Conservation (phyloP, 2,797 vertebrate genomes). For the Molossus molossus region DNA sequence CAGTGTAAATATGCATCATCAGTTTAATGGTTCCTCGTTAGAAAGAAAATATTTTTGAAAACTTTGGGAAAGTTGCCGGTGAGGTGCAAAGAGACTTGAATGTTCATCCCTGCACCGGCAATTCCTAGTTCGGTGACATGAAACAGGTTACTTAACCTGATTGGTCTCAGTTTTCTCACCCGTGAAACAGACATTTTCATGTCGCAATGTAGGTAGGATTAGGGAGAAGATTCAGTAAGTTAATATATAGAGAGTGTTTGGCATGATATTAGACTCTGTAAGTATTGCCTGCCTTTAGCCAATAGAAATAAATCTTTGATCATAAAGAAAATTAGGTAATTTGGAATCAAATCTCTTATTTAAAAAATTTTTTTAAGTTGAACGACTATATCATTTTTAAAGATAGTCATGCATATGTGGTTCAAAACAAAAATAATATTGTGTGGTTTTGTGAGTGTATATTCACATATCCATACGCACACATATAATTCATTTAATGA, state of each 20-base stretch:
- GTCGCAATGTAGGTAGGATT: background rate
- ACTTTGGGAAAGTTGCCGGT: background rate
- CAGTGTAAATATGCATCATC: background rate
- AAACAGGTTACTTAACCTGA: background rate
- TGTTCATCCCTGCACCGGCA: background rate
- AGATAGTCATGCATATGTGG: background rate
- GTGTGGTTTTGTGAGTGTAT: background rate
- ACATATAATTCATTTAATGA: conserved; percentile 56
- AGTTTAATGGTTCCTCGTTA: conserved; percentile 66
- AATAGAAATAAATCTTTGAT: conserved; percentile 73
- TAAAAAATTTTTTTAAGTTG: background rate
- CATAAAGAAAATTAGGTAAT: conserved; percentile 13
- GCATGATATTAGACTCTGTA: background rate
- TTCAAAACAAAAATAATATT: conserved; percentile 56
- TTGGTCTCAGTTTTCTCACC: background rate
- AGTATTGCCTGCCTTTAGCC: background rate
- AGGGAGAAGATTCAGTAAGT: background rate
- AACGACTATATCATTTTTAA: conserved; percentile 23
- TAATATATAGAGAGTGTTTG: background rate
- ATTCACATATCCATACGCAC: background rate
- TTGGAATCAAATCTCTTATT: background rate
- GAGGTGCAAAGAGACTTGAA: background rate
- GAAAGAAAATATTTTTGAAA: conserved; percentile 74
- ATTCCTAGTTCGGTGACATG: background rate
- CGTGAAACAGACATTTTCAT: background rate